A percentile compares a stretch with the other conserved stretches of the same genome.
phyloP scores from a whole-genome alignment of 2,888 invertebrate genomes.

The Platycnemis pennipes region DNA sequence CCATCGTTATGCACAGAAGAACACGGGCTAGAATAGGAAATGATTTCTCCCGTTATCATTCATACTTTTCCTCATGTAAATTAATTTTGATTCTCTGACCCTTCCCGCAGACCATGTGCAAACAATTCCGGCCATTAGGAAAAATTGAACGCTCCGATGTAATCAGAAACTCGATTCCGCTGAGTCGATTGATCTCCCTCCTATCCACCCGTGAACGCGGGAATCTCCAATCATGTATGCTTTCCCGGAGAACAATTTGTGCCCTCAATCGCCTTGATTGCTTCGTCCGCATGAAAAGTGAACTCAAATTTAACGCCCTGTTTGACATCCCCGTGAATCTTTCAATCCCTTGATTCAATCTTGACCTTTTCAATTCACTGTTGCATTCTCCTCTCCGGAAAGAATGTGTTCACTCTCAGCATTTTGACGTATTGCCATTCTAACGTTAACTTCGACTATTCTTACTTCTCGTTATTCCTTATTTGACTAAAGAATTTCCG shows the following conservation, averaged over 20 bases:
- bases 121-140: neutral
- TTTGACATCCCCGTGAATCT: conserved; percentile 22
- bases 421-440: neutral
- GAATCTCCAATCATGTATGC: conserved; percentile 23
- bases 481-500: too few relatives aligned
- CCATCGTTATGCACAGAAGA: neutral
- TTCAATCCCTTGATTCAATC: neutral
- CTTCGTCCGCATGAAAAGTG: neutral
- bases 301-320: neutral
- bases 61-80: neutral
- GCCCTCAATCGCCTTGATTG: conserved; percentile 49
- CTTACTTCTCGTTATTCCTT: too few relatives aligned
- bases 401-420: neutral
- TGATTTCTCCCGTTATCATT: neutral
- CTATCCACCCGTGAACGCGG: neutral
- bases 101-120: neutral
- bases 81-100: neutral
- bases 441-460: too few relatives aligned
- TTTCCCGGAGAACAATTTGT: neutral
- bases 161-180: conserved; percentile 35
- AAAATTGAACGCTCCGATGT: neutral
- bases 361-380: neutral
- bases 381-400: neutral
- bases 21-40: too few relatives aligned
- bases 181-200: neutral